Conservation (phyloP, 2,888 invertebrate genomes). For the Zelleria hepariella region DNA sequence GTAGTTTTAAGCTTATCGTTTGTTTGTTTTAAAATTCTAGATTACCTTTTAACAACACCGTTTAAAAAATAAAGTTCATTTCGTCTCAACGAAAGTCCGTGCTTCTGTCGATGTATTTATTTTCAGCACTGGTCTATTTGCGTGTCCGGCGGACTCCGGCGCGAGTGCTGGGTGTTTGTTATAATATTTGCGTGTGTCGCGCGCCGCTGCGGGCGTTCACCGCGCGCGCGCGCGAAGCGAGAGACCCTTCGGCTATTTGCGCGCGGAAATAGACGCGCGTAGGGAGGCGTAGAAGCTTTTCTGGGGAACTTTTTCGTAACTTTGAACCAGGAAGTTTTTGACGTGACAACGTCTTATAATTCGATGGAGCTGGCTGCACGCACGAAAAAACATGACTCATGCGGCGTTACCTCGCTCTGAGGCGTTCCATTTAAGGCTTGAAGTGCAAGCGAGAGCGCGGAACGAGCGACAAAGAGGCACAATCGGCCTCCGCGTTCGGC, state of each 20-base stretch:
- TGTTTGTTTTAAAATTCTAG: too few species aligned
- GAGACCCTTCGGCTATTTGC: slow-evolving; percentile 24
- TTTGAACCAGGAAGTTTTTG: too few species aligned
- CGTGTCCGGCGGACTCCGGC: neutral
- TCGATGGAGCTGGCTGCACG: too few species aligned
- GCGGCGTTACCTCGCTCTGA: too few species aligned
- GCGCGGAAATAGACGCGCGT: slow-evolving; percentile 13
- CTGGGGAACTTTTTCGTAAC: too few species aligned
- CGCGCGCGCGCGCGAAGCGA: slow-evolving; percentile 18
- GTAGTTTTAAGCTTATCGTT: too few species aligned
- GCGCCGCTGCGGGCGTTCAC: slow-evolving; percentile 61
- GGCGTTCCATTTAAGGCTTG: too few species aligned
- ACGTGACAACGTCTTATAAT: too few species aligned
- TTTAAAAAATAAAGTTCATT: neutral
- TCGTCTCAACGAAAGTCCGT: neutral
- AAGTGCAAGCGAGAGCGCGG: too few species aligned
- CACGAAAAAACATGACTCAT: too few species aligned
- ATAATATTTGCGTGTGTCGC: slow-evolving; percentile 65
- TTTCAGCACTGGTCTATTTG: neutral
- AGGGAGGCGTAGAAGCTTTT: neutral
- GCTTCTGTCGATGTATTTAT: neutral
- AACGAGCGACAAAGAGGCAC: too few species aligned
- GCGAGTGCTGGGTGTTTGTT: slow-evolving; percentile 22
- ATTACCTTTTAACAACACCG: neutral
- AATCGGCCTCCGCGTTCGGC: too few species aligned